Evolutionary conservation across 2,113 vertebrate species (phyloP).

Genomic region (Amazona guildingii): DNA sequence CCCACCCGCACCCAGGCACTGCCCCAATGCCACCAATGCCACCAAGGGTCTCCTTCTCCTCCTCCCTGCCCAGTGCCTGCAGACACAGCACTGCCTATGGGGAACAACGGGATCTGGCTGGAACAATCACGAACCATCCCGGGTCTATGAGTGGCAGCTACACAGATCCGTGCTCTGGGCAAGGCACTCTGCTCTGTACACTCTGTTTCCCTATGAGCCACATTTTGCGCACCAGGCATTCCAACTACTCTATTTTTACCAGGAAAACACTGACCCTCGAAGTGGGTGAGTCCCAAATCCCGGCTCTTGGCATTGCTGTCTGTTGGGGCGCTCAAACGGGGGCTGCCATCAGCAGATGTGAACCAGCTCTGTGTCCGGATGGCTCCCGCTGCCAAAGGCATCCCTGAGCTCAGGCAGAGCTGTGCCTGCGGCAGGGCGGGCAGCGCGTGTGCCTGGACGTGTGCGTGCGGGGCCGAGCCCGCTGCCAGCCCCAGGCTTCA

Average conservation of each 20-base stretch:
- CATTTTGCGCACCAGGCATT: constrained; percentile 14
- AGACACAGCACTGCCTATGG: not conserved
- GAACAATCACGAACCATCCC: constrained; percentile 11
- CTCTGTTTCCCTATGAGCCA: not conserved
- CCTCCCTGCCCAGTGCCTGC: not conserved
- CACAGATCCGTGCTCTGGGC: constrained; percentile 3
- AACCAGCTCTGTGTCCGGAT: not conserved
- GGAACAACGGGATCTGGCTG: not conserved
- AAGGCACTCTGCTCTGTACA: not conserved
- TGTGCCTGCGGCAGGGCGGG: not conserved
- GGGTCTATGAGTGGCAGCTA: not conserved
- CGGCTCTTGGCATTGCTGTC: not conserved
- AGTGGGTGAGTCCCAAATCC: not conserved
- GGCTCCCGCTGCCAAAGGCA: not conserved
- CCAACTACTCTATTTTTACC: not conserved
- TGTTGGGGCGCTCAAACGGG: not conserved
- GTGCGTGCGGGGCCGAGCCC: not conserved
- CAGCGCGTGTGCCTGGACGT: accelerated
- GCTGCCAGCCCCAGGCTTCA: not conserved
- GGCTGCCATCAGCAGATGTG: not conserved
- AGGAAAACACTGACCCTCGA: constrained; percentile 23
- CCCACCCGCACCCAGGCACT: not conserved
- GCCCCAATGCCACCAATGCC: not conserved
- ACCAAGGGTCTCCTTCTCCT: not conserved
- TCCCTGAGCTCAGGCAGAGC: not conserved